Base-by-base conservation (phyloP, 2,797 vertebrate genomes). In the Malurus leucopterus region DNA sequence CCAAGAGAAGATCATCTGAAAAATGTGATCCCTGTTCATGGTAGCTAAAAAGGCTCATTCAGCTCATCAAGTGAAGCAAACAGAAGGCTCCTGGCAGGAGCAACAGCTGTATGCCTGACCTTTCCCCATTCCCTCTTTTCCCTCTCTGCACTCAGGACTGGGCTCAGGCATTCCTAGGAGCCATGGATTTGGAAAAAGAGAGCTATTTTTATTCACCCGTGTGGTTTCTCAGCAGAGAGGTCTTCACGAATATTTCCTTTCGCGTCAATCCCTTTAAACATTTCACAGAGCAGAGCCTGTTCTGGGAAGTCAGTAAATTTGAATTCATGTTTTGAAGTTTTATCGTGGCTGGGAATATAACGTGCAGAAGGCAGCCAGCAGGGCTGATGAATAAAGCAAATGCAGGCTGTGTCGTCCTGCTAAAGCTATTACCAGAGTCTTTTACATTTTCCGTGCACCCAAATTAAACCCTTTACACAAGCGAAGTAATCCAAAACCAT, bases 361-460 rank as follows among this genome's bases (percentile, higher is more conserved):
- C 2, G 8, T 73, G 74, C 74, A 73, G 81, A 32, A 87, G 84
- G 88, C 86, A 91, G 84, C 84, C 69, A 93, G 76, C 59, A 63
- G 41, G 57, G 77, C 19, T 74, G 64, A 76, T 70, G 81, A 75
- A 68, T 44, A 88, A 90, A 88, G 81, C 78, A 70, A 91, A 86
- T 7, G 54, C 77, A 54, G 68, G 46, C 75, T 77, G 10, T 21
- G 57, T 22, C 86, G 91, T 84, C 78, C 88, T 92, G 86, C 81
- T 93, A 75, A 82, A 93, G 91, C 68, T 54, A 65, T 91, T 86
- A 86, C 57, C 74, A 73, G 84, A 86, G 68, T 79, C 84, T 76
- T 86, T 82, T 95, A 93, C 70, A 74, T 94, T 94, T 94, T 95
- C 88, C 16, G 2, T 74, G 88, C 69, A 91, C 84, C 69, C 78